Evolutionary conservation across 2,113 vertebrate genomes (phyloP).

Genomic region (Coracopsis vasa): DNA sequence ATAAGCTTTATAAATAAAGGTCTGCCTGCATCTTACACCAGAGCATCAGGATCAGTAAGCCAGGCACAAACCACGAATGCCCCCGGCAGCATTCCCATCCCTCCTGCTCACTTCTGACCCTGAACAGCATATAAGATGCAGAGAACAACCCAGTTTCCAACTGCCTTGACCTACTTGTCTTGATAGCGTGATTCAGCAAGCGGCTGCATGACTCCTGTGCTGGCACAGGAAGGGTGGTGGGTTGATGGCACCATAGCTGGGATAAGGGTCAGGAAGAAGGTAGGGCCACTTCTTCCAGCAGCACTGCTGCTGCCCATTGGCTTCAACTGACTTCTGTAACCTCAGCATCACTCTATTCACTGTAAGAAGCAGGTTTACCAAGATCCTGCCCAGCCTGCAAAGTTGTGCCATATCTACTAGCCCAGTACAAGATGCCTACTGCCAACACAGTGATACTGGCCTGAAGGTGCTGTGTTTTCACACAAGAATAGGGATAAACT

Average conservation of each 20-base stretch:
- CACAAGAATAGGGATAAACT: neutral
- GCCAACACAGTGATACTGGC: neutral
- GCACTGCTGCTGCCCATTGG: neutral
- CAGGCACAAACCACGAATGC: neutral
- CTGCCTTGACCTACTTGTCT: neutral
- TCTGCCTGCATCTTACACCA: neutral
- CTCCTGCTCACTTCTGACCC: neutral
- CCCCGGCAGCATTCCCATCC: neutral
- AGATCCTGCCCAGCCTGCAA: neutral
- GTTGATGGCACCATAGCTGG: neutral
- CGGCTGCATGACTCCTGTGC: neutral
- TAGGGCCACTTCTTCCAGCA: neutral
- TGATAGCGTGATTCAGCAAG: accelerated
- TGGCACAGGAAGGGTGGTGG: neutral
- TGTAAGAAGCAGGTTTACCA: neutral
- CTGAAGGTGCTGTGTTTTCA: neutral
- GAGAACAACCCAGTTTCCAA: neutral
- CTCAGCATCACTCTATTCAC: neutral
- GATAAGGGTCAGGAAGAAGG: neutral
- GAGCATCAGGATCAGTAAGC: neutral
- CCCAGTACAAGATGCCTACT: neutral
- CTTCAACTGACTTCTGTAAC: neutral
- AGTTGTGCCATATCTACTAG: neutral
- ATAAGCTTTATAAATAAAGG: neutral
- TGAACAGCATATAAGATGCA: neutral